Evolutionary conservation across 2,888 invertebrate genomes (phyloP).

Genomic region (Litoditis marina): DNA sequence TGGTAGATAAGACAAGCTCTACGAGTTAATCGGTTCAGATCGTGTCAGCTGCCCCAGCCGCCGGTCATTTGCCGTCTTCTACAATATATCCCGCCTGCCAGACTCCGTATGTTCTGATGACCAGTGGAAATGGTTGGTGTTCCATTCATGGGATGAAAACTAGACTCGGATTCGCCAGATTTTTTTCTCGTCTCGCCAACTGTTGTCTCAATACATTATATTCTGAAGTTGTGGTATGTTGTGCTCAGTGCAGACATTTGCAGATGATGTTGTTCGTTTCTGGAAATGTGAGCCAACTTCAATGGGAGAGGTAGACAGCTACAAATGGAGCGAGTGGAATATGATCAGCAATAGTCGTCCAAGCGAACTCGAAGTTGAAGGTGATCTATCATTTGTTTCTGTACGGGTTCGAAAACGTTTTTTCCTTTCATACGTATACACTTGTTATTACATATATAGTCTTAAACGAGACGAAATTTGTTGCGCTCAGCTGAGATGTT

Average conservation of each 20-base stretch:
- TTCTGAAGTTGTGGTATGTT: not conserved
- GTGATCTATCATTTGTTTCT: constrained; percentile 14
- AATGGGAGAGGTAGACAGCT: no score
- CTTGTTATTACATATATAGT: no score
- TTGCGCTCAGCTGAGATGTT: no score
- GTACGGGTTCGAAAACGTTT: not conserved
- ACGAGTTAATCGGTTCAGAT: no score
- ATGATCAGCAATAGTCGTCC: constrained; percentile 56
- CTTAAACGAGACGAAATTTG: no score
- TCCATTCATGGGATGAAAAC: not conserved
- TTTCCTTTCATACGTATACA: no score
- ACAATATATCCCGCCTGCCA: constrained; percentile 98
- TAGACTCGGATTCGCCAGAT: no score
- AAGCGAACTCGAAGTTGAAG: constrained; percentile 55
- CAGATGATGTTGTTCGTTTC: constrained; percentile 13
- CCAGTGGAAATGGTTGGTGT: constrained; percentile 72
- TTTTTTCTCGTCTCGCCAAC: no score
- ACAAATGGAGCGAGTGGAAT: constrained; percentile 54
- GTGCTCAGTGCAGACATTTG: no score
- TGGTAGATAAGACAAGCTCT: no score
- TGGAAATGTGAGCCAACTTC: constrained; percentile 8
- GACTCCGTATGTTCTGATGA: constrained; percentile 90
- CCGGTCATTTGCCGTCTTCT: constrained; percentile 92
- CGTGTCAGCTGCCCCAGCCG: constrained; percentile 78
- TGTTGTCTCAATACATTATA: not conserved